Evolutionary conservation across 1,140 invertebrate species (phyloP), one percentile per base, ranked within the genome.

Genomic region (Hyles euphorbiae): DNA sequence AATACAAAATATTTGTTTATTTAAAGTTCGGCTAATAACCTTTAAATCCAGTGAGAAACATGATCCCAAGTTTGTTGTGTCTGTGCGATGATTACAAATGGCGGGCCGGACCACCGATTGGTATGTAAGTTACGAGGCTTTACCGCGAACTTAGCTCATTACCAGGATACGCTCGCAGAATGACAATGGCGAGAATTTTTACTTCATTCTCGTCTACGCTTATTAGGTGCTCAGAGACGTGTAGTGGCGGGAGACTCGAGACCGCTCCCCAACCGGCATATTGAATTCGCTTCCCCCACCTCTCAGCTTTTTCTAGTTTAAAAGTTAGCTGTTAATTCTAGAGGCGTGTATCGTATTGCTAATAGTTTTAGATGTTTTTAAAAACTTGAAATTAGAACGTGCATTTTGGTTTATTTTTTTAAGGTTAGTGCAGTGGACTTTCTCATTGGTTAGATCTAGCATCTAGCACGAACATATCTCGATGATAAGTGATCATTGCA

Each of bases 121-220:
- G 81, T 86, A 87, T 88, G 85, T 85, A 87, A 81, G 83, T 84
- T 81, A 80, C 76, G 74, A 69, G 71, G 74, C 76, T 76, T 84
- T 82, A 84, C 82, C 70, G 76, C 70, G 74, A 88, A 88, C 82
- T 88, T 87, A 87, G 81, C 83, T 88, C 85, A 88, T 87, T 87
- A 88, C 85, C 75, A 76, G 65, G 62, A 61, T 72, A 80, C 83
- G 85, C 68, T 56, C 47, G 9, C 53, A 52, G 85, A 87, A 88
- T 88, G 74, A 88, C 82, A 88, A 87, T 87, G 73, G 65, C 65
- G 70, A 65, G 72, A 82, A 83, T 85, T 85, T 85, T 88, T 82
- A 86, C 81, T 83, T 79, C 76, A 76, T 79, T 72, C 76, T 58
- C 63, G 69, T 79, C 76, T 73, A 75, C 68, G 71, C 74, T 81